A percentile compares a stretch with the other conserved stretches of the same genome.
phyloP scores from a whole-genome alignment of 1,140 invertebrate species.

The Brachionus paranguensis region DNA sequence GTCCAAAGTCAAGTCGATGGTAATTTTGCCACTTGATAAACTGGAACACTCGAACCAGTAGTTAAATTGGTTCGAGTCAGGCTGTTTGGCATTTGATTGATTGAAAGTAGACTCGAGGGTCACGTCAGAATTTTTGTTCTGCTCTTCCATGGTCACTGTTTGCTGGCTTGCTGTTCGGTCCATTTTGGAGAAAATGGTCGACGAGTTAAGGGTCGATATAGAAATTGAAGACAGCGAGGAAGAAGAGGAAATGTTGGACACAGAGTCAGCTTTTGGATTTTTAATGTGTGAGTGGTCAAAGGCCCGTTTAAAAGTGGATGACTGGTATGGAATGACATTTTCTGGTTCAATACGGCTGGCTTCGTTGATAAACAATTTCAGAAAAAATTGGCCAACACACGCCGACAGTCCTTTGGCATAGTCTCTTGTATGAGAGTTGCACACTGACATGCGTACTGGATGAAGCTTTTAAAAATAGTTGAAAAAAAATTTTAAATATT shows the following conservation, averaged over 20 bases:
- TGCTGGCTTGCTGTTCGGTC: background rate
- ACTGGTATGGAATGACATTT: background rate
- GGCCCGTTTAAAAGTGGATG: background rate
- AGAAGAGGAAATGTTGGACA: background rate
- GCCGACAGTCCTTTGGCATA: constrained; percentile 79
- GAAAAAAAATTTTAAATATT: background rate
- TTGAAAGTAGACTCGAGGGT: constrained; percentile 44
- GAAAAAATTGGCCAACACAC: background rate
- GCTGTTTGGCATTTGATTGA: constrained; percentile 31
- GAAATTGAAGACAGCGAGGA: constrained; percentile 16
- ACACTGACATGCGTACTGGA: constrained; percentile 77
- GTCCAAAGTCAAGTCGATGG: constrained; percentile 76
- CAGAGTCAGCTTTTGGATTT: background rate
- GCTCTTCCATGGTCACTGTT: constrained; percentile 60
- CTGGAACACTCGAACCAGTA: constrained; percentile 85
- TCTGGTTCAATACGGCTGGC: background rate
- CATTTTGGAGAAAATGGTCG: background rate
- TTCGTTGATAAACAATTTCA: constrained; percentile 34
- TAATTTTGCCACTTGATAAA: constrained; percentile 77
- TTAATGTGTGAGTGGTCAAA: background rate
- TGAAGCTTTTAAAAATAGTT: constrained; percentile 57
- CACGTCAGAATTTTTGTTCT: constrained; percentile 41
- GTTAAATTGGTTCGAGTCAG: constrained; percentile 39
- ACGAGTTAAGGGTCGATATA: background rate
- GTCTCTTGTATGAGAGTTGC: constrained; percentile 84